Evolutionary conservation across 2,113 vertebrate species (phyloP).

Genomic region (Salvelinus alpinus): DNA sequence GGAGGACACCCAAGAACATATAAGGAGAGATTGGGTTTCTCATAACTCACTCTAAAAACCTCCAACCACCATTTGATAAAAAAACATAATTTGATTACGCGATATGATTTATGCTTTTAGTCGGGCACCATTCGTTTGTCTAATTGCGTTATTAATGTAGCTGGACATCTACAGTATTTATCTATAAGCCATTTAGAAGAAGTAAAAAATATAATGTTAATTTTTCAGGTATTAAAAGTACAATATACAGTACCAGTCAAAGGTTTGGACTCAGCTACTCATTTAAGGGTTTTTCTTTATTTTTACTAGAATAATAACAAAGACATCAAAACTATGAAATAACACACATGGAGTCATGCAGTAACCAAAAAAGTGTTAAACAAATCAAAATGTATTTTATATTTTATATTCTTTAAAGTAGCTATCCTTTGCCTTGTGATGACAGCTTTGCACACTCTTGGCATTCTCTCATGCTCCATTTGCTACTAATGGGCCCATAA

Average conservation of each 20-base stretch:
- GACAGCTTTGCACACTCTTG: too few relatives aligned
- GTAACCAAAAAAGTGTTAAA: too few relatives aligned
- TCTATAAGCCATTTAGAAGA: background rate
- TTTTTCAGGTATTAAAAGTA: background rate
- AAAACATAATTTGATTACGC: background rate
- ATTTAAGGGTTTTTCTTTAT: too few relatives aligned
- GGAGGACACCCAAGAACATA: slow-evolving; percentile 20
- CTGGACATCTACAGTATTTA: background rate
- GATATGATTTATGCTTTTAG: background rate
- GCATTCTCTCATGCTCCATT: background rate
- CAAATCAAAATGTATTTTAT: too few relatives aligned
- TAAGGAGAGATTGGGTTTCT: background rate
- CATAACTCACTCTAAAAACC: background rate
- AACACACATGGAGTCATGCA: too few relatives aligned
- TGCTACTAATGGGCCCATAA: background rate
- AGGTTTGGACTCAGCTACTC: too few relatives aligned
- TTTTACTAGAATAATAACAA: too few relatives aligned
- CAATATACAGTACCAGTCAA: background rate
- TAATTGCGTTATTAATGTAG: background rate
- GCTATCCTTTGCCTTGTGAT: too few relatives aligned
- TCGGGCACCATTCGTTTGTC: background rate
- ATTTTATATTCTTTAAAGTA: too few relatives aligned
- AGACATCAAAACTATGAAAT: too few relatives aligned
- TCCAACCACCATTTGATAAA: background rate
- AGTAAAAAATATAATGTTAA: too few relatives aligned